Evolutionary conservation across 2,113 vertebrate species (phyloP).

Genomic region (Aramus guarauna): DNA sequence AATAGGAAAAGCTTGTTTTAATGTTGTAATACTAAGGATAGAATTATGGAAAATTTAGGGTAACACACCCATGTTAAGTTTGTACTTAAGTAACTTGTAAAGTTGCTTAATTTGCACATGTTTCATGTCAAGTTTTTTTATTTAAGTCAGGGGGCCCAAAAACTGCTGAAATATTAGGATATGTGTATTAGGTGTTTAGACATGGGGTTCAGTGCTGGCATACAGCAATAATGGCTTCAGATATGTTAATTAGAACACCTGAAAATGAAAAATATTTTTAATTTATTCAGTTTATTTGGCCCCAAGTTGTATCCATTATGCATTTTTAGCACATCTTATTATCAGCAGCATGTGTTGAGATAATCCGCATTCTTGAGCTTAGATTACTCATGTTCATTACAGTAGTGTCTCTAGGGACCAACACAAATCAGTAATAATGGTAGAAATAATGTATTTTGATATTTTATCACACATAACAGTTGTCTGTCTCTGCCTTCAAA

Average conservation of each 20-base stretch:
- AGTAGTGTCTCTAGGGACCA: neutral
- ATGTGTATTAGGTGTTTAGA: neutral
- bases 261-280: neutral
- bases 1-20: neutral
- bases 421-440: neutral
- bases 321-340: neutral
- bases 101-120: neutral
- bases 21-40: neutral
- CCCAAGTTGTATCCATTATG: neutral
- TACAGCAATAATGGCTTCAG: neutral
- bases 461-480: neutral
- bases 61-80: neutral
- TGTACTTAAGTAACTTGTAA: neutral
- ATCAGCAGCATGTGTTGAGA: accelerated
- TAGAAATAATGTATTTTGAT: neutral
- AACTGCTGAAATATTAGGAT: neutral
- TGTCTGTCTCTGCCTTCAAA: neutral
- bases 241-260: neutral
- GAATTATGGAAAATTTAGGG: neutral
- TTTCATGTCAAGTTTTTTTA: neutral
- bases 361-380: neutral
- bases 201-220: neutral
- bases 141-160: neutral
- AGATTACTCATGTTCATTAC: neutral
- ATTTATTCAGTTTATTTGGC: neutral